Percentiles rank a stretch among this genome's conserved stretches.
These are phyloP conservation scores for Bombus breviceps DNA, from an alignment of 1,140 invertebrate species.

Conservation along the genomic window DNA sequence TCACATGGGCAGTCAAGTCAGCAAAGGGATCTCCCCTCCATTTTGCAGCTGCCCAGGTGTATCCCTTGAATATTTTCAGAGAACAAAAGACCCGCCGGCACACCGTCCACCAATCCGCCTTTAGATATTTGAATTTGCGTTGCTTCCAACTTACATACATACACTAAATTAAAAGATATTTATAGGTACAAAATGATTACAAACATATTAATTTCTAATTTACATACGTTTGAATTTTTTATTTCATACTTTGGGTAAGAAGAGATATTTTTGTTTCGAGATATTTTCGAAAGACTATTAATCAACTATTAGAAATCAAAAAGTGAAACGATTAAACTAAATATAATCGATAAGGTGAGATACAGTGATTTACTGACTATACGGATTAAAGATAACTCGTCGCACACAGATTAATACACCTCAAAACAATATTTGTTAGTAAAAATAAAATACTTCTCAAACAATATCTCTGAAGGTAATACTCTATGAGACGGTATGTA, in stretches of 20 bases:
- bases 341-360: too few relatives aligned
- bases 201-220: neutral
- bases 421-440: too few relatives aligned
- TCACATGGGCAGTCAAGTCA: neutral
- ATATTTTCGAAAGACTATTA: neutral
- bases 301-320: neutral
- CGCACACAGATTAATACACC: too few relatives aligned
- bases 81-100: neutral
- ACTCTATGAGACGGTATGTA: too few relatives aligned
- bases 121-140: neutral
- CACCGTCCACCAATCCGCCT: too few relatives aligned
- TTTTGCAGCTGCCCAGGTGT: conserved; percentile 33
- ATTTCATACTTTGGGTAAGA: neutral
- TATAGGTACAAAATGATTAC: neutral
- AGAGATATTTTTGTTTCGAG: neutral
- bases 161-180: neutral
- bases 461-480: too few relatives aligned
- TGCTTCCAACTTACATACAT: neutral
- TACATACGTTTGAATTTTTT: neutral
- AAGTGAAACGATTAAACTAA: neutral
- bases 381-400: too few relatives aligned
- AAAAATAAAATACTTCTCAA: too few relatives aligned
- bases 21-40: conserved; percentile 2
- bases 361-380: too few relatives aligned
- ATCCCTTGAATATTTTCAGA: too few relatives aligned